These are phyloP conservation scores for Andrena bicolor DNA, from an alignment of 2,888 invertebrate species.

Conservation along the genomic window DNA sequence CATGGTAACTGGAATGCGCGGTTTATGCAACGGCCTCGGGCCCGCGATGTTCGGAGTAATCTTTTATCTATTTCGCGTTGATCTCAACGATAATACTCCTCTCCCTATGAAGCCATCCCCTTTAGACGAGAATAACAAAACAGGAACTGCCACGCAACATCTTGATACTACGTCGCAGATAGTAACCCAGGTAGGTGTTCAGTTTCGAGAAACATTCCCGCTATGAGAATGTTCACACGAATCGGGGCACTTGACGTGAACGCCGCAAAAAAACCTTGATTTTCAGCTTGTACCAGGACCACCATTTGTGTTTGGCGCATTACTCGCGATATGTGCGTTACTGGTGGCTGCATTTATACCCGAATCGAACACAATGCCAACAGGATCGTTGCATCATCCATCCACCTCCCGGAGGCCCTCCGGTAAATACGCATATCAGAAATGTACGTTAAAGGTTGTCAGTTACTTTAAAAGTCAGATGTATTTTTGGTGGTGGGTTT, in stretches of 20 bases:
- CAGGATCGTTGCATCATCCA: slow-evolving; percentile 86
- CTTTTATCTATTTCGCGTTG: slow-evolving; percentile 99
- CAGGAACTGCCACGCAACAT: slow-evolving; percentile 84
- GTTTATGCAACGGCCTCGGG: slow-evolving; percentile 98
- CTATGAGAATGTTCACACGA: neutral
- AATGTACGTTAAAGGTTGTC: slow-evolving; percentile 85
- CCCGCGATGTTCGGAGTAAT: slow-evolving; percentile 99
- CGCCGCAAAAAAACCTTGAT: slow-evolving; percentile 14
- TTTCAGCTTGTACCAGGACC: slow-evolving; percentile 96
- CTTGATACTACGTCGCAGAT: slow-evolving; percentile 86
- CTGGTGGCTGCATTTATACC: slow-evolving; percentile 96
- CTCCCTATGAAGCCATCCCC: slow-evolving; percentile 80
- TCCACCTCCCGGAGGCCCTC: slow-evolving; percentile 88
- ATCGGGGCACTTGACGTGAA: neutral
- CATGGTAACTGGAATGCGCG: slow-evolving; percentile 99
- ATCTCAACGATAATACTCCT: slow-evolving; percentile 92
- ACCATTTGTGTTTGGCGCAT: slow-evolving; percentile 98
- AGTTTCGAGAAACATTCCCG: neutral
- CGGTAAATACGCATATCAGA: slow-evolving; percentile 85
- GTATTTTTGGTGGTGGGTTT: slow-evolving; percentile 82
- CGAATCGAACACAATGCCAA: slow-evolving; percentile 87
- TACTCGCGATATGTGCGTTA: slow-evolving; percentile 98
- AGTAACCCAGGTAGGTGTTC: slow-evolving; percentile 49
- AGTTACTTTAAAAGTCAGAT: slow-evolving; percentile 77
- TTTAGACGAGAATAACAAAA: slow-evolving; percentile 85